Evolutionary conservation across 2,797 vertebrate genomes (phyloP).

Genomic region (Xenops minutus): DNA sequence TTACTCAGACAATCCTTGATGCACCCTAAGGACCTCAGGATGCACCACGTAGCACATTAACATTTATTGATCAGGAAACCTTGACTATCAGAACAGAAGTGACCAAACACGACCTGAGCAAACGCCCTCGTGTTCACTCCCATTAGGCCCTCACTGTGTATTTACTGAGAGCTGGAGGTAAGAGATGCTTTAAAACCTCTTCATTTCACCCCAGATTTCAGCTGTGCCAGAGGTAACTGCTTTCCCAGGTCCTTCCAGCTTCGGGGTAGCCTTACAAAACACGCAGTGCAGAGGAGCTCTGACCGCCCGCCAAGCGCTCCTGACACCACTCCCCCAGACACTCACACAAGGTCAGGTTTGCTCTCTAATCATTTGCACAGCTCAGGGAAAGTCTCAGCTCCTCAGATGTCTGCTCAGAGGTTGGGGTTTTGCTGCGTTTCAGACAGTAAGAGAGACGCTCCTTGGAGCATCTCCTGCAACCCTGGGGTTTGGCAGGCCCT

Average conservation of each 20-base stretch:
- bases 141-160: not conserved
- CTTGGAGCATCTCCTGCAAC: not conserved
- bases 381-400: not conserved
- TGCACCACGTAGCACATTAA: not conserved
- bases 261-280: not conserved
- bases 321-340: not conserved
- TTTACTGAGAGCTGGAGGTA: not conserved
- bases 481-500: accelerated
- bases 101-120: not conserved
- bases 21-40: not conserved
- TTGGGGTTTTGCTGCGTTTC: not conserved
- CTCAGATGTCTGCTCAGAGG: not conserved
- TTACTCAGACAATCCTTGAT: not conserved
- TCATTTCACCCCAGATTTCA: not conserved
- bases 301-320: not conserved
- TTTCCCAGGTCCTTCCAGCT: not conserved
- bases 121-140: not conserved
- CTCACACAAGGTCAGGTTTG: not conserved
- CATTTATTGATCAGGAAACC: not conserved
- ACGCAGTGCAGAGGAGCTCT: not conserved
- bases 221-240: not conserved
- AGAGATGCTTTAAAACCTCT: not conserved
- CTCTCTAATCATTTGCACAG: not conserved
- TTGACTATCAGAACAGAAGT: not conserved
- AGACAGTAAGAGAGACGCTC: not conserved